Evolutionary conservation across 2,113 vertebrate species (phyloP).

Genomic region (Tapirus terrestris): DNA sequence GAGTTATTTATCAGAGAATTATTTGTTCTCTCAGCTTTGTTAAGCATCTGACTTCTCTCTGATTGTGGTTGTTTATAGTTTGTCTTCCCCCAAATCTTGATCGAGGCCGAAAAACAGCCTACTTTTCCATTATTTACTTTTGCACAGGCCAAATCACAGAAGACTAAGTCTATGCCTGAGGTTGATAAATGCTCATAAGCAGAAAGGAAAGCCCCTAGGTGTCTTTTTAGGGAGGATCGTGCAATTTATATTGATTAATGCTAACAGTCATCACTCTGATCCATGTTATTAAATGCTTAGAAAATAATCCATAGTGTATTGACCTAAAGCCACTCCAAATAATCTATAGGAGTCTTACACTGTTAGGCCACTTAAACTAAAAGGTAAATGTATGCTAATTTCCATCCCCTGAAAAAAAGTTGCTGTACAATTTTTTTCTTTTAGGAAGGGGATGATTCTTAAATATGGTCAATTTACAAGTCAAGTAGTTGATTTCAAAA

Average conservation of each 20-base stretch:
- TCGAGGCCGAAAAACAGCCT: not conserved
- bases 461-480: slow-evolving; percentile 6
- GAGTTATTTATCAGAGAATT: slow-evolving; percentile 7
- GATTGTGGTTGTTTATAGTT: slow-evolving; percentile 50
- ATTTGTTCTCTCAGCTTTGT: slow-evolving; percentile 18
- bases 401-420: not conserved
- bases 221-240: not conserved
- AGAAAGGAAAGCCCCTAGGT: slow-evolving; percentile 60
- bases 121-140: slow-evolving; percentile 69
- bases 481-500: not conserved
- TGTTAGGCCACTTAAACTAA: not conserved
- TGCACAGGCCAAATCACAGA: not conserved
- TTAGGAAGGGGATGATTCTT: not conserved
- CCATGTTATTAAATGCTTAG: not conserved
- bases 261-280: not conserved
- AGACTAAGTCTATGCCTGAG: slow-evolving; percentile 3
- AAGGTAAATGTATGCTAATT: not conserved
- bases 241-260: not conserved
- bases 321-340: not conserved
- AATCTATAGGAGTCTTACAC: not conserved
- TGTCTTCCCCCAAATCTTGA: not conserved
- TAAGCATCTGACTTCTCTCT: slow-evolving; percentile 65
- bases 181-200: slow-evolving; percentile 14
- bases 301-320: not conserved
- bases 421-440: not conserved